Conservation (phyloP, 2,888 invertebrate species). For the Pecten maximus region DNA sequence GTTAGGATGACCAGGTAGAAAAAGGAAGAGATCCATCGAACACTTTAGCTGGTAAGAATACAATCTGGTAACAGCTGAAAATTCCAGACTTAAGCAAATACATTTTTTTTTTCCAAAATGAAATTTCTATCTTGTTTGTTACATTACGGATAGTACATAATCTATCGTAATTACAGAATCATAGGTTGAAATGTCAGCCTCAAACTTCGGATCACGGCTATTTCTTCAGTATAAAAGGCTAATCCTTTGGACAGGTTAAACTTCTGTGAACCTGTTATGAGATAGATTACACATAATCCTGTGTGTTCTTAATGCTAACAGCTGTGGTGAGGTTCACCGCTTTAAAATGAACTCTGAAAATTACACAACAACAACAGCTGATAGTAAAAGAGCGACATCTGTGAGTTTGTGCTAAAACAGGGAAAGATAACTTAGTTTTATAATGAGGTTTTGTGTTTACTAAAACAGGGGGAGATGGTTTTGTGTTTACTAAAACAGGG, state of each 20-base stretch:
- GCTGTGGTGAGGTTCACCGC: neutral
- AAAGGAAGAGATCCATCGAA: neutral
- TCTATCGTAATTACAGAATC: neutral
- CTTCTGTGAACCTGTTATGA: neutral
- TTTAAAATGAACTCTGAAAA: neutral
- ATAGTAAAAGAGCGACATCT: neutral
- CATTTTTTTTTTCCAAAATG: neutral
- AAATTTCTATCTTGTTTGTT: neutral
- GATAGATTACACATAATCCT: neutral
- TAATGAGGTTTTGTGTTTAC: neutral
- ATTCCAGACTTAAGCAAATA: neutral
- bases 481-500: neutral
- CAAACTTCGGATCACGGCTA: neutral
- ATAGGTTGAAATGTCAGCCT: neutral
- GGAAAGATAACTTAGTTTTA: neutral
- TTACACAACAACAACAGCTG: neutral
- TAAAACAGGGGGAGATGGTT: neutral
- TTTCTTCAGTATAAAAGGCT: neutral
- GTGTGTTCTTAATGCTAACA: neutral
- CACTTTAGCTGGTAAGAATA: neutral
- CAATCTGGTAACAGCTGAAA: neutral
- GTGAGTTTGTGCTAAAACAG: neutral
- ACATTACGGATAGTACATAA: neutral
- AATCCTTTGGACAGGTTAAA: neutral
- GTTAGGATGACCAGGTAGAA: neutral